These are phyloP conservation scores for Ormyrus thymus DNA, from an alignment of 2,888 invertebrate species.

Conservation along the genomic window DNA sequence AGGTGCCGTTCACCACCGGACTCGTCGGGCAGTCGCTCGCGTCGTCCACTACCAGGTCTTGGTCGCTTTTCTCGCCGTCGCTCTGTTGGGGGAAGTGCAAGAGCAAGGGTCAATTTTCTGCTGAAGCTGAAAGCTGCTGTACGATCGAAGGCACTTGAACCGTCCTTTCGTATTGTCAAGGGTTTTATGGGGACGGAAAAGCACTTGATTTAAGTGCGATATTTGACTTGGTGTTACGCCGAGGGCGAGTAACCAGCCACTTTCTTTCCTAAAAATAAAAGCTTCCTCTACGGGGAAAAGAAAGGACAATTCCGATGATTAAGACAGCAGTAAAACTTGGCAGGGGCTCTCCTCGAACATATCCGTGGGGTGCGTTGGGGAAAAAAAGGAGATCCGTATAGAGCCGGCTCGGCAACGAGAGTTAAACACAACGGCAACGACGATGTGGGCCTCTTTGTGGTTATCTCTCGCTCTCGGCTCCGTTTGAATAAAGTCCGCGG, in stretches of 20 bases:
- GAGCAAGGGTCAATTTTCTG: too few relatives aligned
- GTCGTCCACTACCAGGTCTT: conserved; percentile 96
- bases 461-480: conserved; percentile 30
- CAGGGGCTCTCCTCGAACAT: not conserved
- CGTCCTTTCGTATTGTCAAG: too few relatives aligned
- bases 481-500: conserved; percentile 42
- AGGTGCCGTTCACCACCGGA: conserved; percentile 86
- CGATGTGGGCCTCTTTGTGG: conserved; percentile 32
- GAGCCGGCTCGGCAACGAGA: conserved; percentile 31
- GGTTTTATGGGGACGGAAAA: too few relatives aligned
- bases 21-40: conserved; percentile 94
- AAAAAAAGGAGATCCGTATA: conserved; percentile 13
- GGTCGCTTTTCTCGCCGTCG: conserved; percentile 91
- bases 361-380: not conserved
- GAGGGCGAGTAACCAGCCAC: too few relatives aligned
- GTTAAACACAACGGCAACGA: conserved; percentile 9
- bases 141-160: too few relatives aligned
- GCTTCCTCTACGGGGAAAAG: not conserved
- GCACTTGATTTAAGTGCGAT: too few relatives aligned
- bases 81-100: conserved; percentile 76
- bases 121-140: too few relatives aligned
- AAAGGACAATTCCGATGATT: conserved; percentile 13
- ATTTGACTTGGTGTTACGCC: too few relatives aligned
- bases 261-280: too few relatives aligned
- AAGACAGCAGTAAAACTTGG: conserved; percentile 6